Percentiles rank a stretch among this genome's conserved stretches.
Conservation (phyloP, 2,113 vertebrate genomes). For the Pontoporia blainvillei region DNA sequence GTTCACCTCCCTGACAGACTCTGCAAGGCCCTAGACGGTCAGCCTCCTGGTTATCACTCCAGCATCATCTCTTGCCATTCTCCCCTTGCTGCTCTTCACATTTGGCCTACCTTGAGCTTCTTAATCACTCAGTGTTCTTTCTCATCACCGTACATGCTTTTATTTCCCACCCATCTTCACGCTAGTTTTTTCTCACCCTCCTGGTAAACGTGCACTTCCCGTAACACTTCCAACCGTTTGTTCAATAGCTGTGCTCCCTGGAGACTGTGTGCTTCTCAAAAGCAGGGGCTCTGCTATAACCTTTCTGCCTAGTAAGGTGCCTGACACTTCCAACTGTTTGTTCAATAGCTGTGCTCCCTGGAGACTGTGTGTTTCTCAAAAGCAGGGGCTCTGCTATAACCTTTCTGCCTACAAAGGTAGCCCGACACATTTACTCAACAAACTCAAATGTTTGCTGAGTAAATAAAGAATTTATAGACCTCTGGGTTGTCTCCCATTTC, state of each 20-base stretch:
- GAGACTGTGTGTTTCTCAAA: not conserved
- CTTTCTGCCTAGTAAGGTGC: not conserved
- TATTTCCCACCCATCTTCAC: not conserved
- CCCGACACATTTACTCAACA: not conserved
- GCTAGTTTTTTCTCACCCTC: not conserved
- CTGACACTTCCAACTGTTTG: not conserved
- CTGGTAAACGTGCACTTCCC: not conserved
- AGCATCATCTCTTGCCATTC: not conserved
- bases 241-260: not conserved
- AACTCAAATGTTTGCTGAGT: not conserved
- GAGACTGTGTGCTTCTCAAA: not conserved
- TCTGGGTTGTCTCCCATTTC: not conserved
- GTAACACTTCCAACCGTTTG: not conserved
- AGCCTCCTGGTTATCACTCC: no score
- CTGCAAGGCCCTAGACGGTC: no score
- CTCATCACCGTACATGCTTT: not conserved
- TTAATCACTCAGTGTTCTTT: not conserved
- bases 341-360: not conserved
- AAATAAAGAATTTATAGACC: not conserved
- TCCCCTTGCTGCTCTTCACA: not conserved
- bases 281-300: not conserved
- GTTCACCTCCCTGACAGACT: not conserved
- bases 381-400: not conserved
- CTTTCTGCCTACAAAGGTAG: not conserved
- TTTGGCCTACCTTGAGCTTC: not conserved